These are phyloP conservation scores for Guaruba guarouba DNA, from an alignment of 2,113 vertebrate species.

Conservation along the genomic window DNA sequence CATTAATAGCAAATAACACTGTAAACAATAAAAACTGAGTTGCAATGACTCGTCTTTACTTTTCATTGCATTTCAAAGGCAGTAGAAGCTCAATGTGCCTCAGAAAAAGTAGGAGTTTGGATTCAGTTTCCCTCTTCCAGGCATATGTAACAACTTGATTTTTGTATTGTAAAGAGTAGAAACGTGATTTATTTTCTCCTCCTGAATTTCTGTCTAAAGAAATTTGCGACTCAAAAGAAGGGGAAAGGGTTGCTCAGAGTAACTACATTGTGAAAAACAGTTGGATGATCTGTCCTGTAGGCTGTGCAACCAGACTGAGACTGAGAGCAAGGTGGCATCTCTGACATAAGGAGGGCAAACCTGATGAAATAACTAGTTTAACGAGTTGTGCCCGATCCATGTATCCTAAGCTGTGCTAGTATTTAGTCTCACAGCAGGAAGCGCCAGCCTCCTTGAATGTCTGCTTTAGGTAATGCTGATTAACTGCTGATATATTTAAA, in stretches of 20 bases:
- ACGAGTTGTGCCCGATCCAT: accelerated
- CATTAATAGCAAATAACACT: background rate
- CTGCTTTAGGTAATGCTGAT: background rate
- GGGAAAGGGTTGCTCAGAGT: background rate
- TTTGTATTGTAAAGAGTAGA: background rate
- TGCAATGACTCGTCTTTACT: background rate
- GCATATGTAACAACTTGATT: background rate
- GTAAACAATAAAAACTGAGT: background rate
- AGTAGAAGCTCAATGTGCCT: background rate
- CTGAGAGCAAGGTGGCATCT: background rate
- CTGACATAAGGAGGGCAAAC: background rate
- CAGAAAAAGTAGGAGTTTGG: background rate
- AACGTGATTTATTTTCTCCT: background rate
- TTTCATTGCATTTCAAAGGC: background rate
- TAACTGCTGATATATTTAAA: constrained; percentile 48
- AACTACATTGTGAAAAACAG: background rate
- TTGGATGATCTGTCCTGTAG: background rate
- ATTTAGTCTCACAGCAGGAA: background rate
- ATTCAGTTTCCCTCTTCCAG: background rate
- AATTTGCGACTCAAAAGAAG: background rate
- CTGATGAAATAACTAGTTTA: background rate
- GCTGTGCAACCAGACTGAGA: background rate
- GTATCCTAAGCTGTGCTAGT: background rate
- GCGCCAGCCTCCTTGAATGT: background rate
- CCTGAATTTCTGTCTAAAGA: background rate